phyloP scores from a whole-genome alignment of 2,113 vertebrate species.

The Syrrhaptes paradoxus region DNA sequence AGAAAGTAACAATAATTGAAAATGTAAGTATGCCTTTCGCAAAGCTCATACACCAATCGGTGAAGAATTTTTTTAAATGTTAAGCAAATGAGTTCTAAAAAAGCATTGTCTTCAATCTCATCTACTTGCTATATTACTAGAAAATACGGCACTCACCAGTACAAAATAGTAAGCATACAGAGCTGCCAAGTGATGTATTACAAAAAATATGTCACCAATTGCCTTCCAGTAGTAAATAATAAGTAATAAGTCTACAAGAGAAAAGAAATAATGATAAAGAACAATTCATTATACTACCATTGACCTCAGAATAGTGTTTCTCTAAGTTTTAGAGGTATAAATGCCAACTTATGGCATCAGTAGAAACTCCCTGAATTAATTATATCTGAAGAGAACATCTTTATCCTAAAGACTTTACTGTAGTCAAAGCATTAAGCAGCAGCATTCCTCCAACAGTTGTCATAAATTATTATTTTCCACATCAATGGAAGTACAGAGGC shows the following conservation, averaged over 20 bases:
- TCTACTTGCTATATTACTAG: slow-evolving; percentile 73
- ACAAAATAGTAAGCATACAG: slow-evolving; percentile 94
- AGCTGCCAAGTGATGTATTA: slow-evolving; percentile 92
- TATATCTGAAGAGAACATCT: neutral
- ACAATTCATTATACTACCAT: neutral
- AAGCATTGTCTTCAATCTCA: slow-evolving; percentile 69
- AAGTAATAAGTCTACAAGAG: slow-evolving; percentile 91
- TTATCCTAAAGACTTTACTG: neutral
- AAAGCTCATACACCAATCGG: neutral
- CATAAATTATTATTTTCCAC: neutral
- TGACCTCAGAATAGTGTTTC: neutral
- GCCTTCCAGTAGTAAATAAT: slow-evolving; percentile 95
- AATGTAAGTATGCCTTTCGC: neutral
- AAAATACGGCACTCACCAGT: slow-evolving; percentile 91
- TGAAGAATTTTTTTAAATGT: neutral
- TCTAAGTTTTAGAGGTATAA: neutral
- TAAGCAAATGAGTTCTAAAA: neutral
- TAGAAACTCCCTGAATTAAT: neutral
- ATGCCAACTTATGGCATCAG: neutral
- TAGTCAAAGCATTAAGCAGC: neutral
- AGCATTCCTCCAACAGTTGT: neutral
- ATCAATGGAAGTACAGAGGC: neutral
- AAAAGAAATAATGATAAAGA: slow-evolving; percentile 3
- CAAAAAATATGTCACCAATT: slow-evolving; percentile 95
- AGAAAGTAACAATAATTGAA: neutral